phyloP scores from a whole-genome alignment of 2,888 invertebrate genomes.

The Epirrhoe alternata region DNA sequence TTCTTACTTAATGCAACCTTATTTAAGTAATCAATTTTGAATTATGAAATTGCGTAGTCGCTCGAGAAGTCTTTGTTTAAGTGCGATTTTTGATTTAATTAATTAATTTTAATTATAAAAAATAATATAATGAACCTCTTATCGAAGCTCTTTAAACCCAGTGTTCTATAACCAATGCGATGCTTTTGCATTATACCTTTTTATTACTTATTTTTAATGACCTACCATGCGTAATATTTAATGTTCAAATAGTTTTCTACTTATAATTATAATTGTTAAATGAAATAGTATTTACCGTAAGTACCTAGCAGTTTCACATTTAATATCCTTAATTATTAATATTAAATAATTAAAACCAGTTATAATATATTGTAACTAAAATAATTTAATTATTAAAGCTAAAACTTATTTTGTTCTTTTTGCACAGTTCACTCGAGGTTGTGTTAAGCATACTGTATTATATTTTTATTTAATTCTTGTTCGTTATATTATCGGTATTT shows the following conservation, averaged over 20 bases:
- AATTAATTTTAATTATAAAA: neutral
- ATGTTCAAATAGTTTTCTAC: constrained; percentile 28
- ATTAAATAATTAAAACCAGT: constrained; percentile 7
- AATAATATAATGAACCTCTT: neutral
- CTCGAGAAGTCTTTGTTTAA: neutral
- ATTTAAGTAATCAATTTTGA: neutral
- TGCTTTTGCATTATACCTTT: constrained; percentile 18
- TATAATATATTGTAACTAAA: constrained; percentile 11
- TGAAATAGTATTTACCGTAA: constrained; percentile 25
- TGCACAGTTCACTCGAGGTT: constrained; percentile 78
- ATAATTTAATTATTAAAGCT: constrained; percentile 8
- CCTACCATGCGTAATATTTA: constrained; percentile 9
- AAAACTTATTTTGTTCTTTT: constrained; percentile 12
- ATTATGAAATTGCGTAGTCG: constrained; percentile 5
- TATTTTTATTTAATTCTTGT: constrained; percentile 27
- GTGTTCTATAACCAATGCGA: constrained; percentile 31
- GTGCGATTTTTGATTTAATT: neutral
- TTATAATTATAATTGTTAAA: constrained; percentile 19
- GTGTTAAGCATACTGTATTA: constrained; percentile 57
- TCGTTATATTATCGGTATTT: constrained; percentile 34
- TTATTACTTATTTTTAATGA: constrained; percentile 16
- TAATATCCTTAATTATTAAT: constrained; percentile 13
- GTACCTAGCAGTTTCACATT: constrained; percentile 30
- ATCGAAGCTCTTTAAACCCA: constrained; percentile 9
- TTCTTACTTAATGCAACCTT: constrained; percentile 43